Evolutionary conservation across 2,113 vertebrate species (phyloP), one percentile per base, ranked within the genome.

Genomic region (Chaetodon trifascialis): DNA sequence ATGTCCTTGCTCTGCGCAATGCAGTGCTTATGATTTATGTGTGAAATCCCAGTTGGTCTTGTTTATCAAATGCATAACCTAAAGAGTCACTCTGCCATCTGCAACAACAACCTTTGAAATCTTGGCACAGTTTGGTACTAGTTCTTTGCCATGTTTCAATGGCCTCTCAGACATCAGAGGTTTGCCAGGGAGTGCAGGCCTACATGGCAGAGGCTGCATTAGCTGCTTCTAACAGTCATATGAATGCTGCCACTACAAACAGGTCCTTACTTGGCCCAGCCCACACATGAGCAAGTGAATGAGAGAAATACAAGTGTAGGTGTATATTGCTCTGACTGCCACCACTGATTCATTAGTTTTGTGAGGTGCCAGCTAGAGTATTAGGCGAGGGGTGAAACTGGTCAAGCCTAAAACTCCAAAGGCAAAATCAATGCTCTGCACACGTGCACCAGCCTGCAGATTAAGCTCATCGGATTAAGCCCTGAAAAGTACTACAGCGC

Each of bases 401-500:
- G 73, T 86, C 71, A 52, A 68, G 67, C 25, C 49, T 58, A 67
- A 83, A 73, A 40, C 69, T 59, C 69, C 62, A 16, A 36, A 65
- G 47, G 12, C 75, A 47, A 64, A 84, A 82, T 63, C 46, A 23
- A 65, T 42, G 47, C 68, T 36, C 30, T 76, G 66, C 25, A 76
- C 78, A 73, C 63, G 19, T 75, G 73, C 76, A 73, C 23, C 9
- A 8, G 65, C 67, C 80, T 44, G 72, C 79, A 83, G 91, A 89
- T 93, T 91, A 92, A 89, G 67, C 59, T 86, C 73, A 83, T 83
- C 49, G 79, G 90, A 91, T 93, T 93, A 93, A 85, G 76, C 58
- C 74, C 62, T 89, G 81, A 86, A 79, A 89, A 87, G 73, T 87
- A 79, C n/a, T 54, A 70, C 52, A 71, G 47, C 55, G 54, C 71